Evolutionary conservation across 1,140 invertebrate species (phyloP), one percentile per base, ranked within the genome.

Genomic region (Drosophila santomea): DNA sequence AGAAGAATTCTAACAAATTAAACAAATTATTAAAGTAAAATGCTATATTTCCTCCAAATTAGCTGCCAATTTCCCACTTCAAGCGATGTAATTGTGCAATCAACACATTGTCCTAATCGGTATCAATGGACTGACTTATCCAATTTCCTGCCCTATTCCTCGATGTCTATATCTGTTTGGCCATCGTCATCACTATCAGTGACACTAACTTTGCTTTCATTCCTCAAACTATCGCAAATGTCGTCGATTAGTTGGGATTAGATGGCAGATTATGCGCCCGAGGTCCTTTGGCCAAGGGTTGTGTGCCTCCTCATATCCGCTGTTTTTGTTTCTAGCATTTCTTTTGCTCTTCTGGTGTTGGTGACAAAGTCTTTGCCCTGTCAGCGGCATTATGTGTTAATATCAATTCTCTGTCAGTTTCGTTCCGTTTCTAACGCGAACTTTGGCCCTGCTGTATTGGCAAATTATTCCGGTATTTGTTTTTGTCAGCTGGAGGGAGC

Each of bases 221-320:
- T 89, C 76, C 72, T 89, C 85, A 84, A 78, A 84, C 76, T 73
- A 89, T 84, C 73, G 80, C 85, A 89, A 89, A 89, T 89, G 85
- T 76, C 72, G 73, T 84, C 84, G 84, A 89, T 89, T 89, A 89
- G 85, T 80, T 80, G 80, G 80, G 84, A 89, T 89, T 89, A 89
- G 77, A 84, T 36, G 79, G 84, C 84, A 80, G 89, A 89, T 89
- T 84, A 89, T 89, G 84, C 79, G 62, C 67, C 63, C 60, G 73
- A 12, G 38, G 47, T 36, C 15, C n/a, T 32, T 38, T 20, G 47
- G 52, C 54, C 72, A 56, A 67, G 72, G 73, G 72, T 58, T 71
- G 39, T 61, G 39, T 41, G 28, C 25, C 55, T 56, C 55, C 74
- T 82, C 61, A 82, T 82, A 86, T 85, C 79, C 83, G 69, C 15